Evolutionary conservation across 1,140 invertebrate species (phyloP).

Genomic region (Brachionus sp.): DNA sequence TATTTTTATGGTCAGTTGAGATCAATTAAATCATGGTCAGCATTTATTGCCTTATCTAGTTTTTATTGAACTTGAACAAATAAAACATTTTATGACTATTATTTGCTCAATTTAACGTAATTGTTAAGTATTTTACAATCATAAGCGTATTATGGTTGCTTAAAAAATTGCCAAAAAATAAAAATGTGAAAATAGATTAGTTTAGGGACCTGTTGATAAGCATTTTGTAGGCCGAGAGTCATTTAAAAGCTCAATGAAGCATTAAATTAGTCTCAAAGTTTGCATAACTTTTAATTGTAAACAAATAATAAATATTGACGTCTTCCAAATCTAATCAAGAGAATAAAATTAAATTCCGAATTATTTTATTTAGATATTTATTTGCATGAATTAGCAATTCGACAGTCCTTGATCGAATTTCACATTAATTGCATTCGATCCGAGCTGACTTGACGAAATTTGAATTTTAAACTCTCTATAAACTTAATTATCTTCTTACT

Average conservation of each 20-base stretch:
- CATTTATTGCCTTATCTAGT: constrained; percentile 21
- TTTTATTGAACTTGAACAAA: constrained; percentile 20
- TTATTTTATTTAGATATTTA: background rate
- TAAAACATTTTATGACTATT: background rate
- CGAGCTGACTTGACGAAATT: background rate
- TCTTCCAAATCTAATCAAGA: background rate
- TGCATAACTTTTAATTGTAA: constrained; percentile 1
- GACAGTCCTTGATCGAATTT: constrained; percentile 1
- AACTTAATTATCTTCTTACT: constrained; percentile 4
- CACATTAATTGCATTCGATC: constrained; percentile 6
- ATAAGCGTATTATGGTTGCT: background rate
- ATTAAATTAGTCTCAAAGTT: background rate
- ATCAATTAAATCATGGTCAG: constrained; percentile 13
- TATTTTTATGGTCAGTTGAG: constrained; percentile 34
- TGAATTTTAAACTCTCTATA: background rate
- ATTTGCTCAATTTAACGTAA: constrained; percentile 27
- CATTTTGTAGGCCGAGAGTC: background rate
- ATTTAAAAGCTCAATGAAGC: constrained; percentile 8
- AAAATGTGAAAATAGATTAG: background rate
- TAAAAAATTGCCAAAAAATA: background rate
- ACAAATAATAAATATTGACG: background rate
- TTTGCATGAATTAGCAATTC: constrained; percentile 2
- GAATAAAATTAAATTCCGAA: background rate
- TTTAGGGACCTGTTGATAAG: background rate
- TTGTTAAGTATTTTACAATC: constrained; percentile 16